Conservation (phyloP, 2,797 vertebrate species). For the Diplodus sargus region DNA sequence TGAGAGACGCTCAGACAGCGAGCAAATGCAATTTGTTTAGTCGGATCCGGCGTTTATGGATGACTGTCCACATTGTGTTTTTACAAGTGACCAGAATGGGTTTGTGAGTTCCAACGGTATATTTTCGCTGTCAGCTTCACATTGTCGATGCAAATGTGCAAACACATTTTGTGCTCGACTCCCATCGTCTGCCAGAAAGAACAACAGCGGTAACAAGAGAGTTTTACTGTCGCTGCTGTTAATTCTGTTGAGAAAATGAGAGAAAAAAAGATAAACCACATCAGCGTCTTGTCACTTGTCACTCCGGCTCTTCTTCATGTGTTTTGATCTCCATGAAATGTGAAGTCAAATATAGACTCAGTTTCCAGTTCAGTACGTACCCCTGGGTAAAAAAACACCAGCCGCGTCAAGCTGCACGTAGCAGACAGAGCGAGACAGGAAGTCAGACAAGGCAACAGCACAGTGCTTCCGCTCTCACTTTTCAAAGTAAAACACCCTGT, state of each 20-base stretch:
- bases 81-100: constrained; percentile 50
- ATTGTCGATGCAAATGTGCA: constrained; percentile 36
- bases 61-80: constrained; percentile 44
- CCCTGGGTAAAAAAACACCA: neutral
- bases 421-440: too few relatives aligned
- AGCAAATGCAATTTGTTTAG: constrained; percentile 56
- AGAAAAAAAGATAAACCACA: neutral
- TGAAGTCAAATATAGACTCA: neutral
- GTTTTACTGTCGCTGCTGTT: neutral
- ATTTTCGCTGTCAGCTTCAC: constrained; percentile 17
- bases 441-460: too few relatives aligned
- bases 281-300: neutral
- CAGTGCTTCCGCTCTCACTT: too few relatives aligned
- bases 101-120: constrained; percentile 14
- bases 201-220: neutral
- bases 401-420: too few relatives aligned
- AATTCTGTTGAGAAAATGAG: neutral
- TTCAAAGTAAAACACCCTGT: too few relatives aligned
- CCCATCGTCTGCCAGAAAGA: neutral
- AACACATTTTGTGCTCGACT: neutral
- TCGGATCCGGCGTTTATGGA: constrained; percentile 48
- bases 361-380: neutral
- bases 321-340: neutral
- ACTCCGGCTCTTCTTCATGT: neutral
- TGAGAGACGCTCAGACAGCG: constrained; percentile 33